phyloP scores from a whole-genome alignment of 2,888 invertebrate genomes.

The Pomacea canaliculata region DNA sequence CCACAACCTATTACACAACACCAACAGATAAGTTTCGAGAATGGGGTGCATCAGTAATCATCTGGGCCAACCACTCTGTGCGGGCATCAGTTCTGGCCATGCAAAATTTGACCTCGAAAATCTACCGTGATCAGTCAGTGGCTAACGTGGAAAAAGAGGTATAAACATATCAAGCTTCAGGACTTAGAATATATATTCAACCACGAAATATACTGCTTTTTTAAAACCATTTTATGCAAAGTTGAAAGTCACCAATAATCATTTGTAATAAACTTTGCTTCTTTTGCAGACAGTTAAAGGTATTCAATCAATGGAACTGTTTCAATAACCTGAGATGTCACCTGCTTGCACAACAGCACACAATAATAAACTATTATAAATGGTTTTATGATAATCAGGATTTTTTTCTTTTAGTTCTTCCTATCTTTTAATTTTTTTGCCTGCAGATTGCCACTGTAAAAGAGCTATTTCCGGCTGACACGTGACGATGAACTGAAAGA shows the following conservation, averaged over 20 bases:
- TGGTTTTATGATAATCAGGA: too few species aligned
- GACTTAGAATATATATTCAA: too few species aligned
- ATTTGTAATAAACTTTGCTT: too few species aligned
- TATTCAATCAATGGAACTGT: too few species aligned
- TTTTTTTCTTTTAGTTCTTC: too few species aligned
- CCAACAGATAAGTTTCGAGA: slow-evolving; percentile 68
- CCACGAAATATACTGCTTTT: too few species aligned
- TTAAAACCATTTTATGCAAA: too few species aligned
- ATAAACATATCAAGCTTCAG: slow-evolving; percentile 9
- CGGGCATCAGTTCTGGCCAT: slow-evolving; percentile 70
- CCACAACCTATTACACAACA: slow-evolving; percentile 70
- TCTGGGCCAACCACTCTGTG: slow-evolving; percentile 72
- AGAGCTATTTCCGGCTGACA: slow-evolving; percentile 70
- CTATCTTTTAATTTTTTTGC: neutral
- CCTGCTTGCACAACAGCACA: too few species aligned
- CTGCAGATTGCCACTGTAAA: slow-evolving; percentile 69
- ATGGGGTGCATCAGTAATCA: slow-evolving; percentile 69
- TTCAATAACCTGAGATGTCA: too few species aligned
- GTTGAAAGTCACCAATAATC: too few species aligned
- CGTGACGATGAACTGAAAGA: slow-evolving; percentile 68
- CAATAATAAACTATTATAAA: too few species aligned
- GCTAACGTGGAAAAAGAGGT: slow-evolving; percentile 67
- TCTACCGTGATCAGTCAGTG: slow-evolving; percentile 67
- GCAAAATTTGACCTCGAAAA: slow-evolving; percentile 65
- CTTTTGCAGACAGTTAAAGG: too few species aligned